A percentile compares a stretch with the other conserved stretches of the same genome.
phyloP scores from a whole-genome alignment of 2,113 vertebrate species.

The Chloroceryle aenea region DNA sequence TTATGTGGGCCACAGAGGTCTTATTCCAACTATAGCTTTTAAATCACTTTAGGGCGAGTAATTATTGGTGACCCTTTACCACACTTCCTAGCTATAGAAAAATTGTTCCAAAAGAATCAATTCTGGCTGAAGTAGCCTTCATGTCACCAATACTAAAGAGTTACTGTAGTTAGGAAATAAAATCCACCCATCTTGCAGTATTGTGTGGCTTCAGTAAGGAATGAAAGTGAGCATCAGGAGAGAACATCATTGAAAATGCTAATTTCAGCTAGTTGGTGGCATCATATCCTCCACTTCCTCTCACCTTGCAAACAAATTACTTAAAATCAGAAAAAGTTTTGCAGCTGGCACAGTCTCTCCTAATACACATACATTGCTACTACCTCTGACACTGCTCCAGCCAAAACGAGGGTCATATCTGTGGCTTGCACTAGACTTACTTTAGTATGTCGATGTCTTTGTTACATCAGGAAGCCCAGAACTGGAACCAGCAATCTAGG shows the following conservation, averaged over 20 bases:
- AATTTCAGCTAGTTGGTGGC: background rate
- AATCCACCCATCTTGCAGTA: background rate
- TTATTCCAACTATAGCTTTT: background rate
- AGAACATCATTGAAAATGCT: background rate
- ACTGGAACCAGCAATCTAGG: background rate
- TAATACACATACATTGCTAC: too few species aligned
- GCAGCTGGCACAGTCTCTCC: background rate
- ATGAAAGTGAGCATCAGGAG: background rate
- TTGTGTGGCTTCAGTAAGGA: background rate
- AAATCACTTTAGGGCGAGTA: background rate
- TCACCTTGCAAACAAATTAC: background rate
- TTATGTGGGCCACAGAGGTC: background rate
- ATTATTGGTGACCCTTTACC: background rate
- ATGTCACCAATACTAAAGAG: background rate
- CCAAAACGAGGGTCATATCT: background rate
- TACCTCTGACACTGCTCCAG: too few species aligned
- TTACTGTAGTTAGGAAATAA: background rate
- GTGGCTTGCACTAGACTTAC: background rate
- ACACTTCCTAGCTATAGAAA: background rate
- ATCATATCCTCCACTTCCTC: background rate
- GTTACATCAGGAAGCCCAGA: background rate
- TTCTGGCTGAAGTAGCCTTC: background rate
- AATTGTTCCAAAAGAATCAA: background rate
- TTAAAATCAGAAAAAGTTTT: background rate
- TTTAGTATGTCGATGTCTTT: accelerated